These are phyloP conservation scores for Hydrolagus colliei DNA, from an alignment of 2,797 vertebrate species.

Conservation along the genomic window DNA sequence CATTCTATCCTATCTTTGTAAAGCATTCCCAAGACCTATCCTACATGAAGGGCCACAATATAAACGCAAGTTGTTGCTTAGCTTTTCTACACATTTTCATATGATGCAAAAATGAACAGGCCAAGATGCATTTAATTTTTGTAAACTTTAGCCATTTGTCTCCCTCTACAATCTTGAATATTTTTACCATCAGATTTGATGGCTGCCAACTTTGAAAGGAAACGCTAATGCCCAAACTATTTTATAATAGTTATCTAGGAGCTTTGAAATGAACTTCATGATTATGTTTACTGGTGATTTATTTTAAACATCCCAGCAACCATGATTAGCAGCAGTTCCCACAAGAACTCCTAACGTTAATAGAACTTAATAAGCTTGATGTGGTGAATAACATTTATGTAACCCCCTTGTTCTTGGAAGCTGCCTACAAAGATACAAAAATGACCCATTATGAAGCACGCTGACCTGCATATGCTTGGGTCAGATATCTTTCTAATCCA, in stretches of 20 bases:
- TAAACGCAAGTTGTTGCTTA: neutral
- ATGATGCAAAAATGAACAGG: neutral
- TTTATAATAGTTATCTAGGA: conserved; percentile 54
- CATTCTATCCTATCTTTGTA: no score
- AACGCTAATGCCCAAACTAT: conserved; percentile 45
- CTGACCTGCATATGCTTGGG: neutral
- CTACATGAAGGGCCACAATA: neutral
- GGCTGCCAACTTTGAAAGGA: conserved; percentile 52
- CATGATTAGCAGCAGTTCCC: conserved; percentile 61
- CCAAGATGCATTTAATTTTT: neutral
- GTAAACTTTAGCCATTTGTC: conserved; percentile 35
- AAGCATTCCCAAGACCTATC: neutral
- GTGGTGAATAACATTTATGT: neutral
- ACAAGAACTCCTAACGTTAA: conserved; percentile 43
- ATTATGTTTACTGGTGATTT: conserved; percentile 56
- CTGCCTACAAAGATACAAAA: neutral
- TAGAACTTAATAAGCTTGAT: neutral
- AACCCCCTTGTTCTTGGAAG: neutral
- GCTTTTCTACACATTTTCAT: neutral
- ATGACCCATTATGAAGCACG: neutral
- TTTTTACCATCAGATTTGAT: conserved; percentile 44
- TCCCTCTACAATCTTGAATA: conserved; percentile 42
- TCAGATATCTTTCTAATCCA: neutral
- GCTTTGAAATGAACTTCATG: conserved; percentile 61
- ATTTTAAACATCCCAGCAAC: conserved; percentile 48